Evolutionary conservation across 30 jellyfish, hydroid and myxozoan species (phyloP).

Genomic region (Cassiopea xamachana): DNA sequence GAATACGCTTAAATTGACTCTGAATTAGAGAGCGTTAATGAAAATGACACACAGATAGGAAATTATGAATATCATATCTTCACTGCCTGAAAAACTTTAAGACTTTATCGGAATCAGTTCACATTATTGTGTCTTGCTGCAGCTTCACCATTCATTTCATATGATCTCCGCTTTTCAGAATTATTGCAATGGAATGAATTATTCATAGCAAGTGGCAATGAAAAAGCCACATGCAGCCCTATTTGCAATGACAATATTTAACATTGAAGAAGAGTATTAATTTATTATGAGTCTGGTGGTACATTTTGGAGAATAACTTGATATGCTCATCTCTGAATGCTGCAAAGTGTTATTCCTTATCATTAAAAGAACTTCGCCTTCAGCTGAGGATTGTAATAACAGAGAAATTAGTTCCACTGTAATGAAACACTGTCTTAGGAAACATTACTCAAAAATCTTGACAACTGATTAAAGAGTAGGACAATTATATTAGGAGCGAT

Average conservation of each 20-base stretch:
- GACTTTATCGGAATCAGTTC: no score
- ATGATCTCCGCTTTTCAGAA: background rate
- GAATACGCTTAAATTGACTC: no score
- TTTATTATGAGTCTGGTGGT: slow-evolving; percentile 15
- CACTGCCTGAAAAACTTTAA: no score
- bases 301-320: background rate
- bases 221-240: background rate
- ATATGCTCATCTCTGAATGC: background rate
- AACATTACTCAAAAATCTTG: no score
- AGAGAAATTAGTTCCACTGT: background rate
- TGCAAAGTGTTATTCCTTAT: background rate
- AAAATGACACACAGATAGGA: no score
- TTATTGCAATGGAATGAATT: background rate
- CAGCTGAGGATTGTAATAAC: background rate
- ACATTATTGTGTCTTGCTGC: background rate
- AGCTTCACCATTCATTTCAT: background rate
- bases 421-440: no score
- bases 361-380: background rate
- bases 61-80: no score
- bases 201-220: background rate
- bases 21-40: no score
- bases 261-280: background rate
- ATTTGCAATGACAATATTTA: background rate
- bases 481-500: background rate
- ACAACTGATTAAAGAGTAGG: background rate